These are phyloP conservation scores for Mixornis gularis DNA, from an alignment of 2,113 vertebrate genomes.

Conservation along the genomic window DNA sequence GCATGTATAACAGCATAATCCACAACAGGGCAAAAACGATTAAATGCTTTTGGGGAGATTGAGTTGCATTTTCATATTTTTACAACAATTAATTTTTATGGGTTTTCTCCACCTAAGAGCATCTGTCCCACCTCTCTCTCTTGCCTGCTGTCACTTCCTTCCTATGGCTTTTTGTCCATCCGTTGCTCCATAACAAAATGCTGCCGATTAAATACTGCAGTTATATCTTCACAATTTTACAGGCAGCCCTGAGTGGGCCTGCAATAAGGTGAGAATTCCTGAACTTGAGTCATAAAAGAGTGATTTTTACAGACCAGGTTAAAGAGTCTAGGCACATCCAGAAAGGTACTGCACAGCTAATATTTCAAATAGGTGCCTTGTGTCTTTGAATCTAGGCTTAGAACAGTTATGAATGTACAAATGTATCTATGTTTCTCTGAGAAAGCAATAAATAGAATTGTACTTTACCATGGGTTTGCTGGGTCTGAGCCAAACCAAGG, in stretches of 20 bases:
- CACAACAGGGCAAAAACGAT: not conserved
- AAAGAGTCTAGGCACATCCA: not conserved
- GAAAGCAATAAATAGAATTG: not conserved
- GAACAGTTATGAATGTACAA: not conserved
- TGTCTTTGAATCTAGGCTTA: not conserved
- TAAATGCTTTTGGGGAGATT: not conserved
- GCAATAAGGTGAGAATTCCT: not conserved
- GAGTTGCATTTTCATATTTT: not conserved
- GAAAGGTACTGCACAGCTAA: not conserved
- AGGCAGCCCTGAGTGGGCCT: not conserved
- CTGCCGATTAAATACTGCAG: not conserved
- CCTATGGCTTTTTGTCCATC: rapidly evolving
- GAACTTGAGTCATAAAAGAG: not conserved
- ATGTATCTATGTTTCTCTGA: not conserved
- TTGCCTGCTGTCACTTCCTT: not conserved
- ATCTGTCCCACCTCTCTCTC: not conserved
- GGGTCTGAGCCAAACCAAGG: not conserved
- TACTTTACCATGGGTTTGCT: not conserved
- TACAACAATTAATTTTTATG: not conserved
- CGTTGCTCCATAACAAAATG: not conserved
- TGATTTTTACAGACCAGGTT: not conserved
- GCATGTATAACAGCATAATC: not conserved
- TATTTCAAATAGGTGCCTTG: not conserved
- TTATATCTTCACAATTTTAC: not conserved
- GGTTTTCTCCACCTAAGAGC: not conserved